Evolutionary conservation across 2,888 invertebrate genomes (phyloP).

Genomic region (Belgica antarctica): DNA sequence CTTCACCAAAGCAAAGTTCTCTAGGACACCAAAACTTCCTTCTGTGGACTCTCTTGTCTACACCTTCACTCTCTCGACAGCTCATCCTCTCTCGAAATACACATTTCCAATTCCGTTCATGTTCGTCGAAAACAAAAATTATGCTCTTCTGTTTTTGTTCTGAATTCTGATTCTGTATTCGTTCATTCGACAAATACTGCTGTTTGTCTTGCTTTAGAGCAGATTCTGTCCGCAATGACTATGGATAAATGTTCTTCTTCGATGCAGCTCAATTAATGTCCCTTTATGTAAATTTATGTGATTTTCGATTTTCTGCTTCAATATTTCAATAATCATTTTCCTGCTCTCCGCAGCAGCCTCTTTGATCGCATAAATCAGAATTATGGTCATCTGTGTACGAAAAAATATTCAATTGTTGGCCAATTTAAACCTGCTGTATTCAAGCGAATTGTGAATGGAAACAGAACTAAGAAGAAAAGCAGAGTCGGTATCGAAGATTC

Average conservation of each 20-base stretch:
- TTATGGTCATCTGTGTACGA: constrained; percentile 28
- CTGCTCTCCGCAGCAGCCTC: neutral
- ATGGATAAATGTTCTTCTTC: neutral
- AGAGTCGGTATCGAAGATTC: neutral
- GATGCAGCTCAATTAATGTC: constrained; percentile 22
- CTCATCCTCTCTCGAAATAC: neutral
- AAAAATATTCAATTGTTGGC: constrained; percentile 33
- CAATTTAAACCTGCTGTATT: constrained; percentile 27
- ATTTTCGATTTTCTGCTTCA: constrained; percentile 43
- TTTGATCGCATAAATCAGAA: constrained; percentile 34
- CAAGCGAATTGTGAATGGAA: constrained; percentile 18
- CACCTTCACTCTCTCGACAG: neutral
- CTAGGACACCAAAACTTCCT: too few species aligned
- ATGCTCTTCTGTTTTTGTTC: neutral
- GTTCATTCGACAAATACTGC: neutral
- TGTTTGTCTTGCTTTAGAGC: constrained; percentile 17
- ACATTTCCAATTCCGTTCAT: neutral
- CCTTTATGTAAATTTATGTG: constrained; percentile 26
- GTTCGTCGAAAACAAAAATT: too few species aligned
- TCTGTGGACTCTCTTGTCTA: neutral
- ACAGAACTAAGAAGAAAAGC: constrained; percentile 1
- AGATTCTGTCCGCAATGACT: neutral
- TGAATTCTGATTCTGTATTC: neutral
- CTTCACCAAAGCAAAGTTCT: too few species aligned
- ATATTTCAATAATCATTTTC: constrained; percentile 34